A percentile compares a stretch with the other conserved stretches of the same genome.
These are phyloP conservation scores for Noctua comes DNA, from an alignment of 2,888 invertebrate genomes.

Conservation along the genomic window DNA sequence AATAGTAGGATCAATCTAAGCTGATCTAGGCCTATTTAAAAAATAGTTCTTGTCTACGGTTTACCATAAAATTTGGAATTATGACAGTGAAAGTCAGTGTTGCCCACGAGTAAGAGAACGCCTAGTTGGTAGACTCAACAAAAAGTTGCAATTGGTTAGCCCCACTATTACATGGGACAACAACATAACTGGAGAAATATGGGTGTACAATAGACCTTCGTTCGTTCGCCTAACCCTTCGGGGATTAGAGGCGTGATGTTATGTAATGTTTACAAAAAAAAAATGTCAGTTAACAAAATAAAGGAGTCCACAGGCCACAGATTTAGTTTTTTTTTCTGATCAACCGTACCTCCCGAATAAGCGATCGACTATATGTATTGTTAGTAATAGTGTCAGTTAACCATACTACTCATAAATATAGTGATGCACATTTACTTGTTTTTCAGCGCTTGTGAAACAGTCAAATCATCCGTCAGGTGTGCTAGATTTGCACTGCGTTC, in stretches of 20 bases:
- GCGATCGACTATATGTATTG: neutral
- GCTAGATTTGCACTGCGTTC: neutral
- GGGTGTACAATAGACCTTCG: neutral
- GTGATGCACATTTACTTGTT: neutral
- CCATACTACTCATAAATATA: neutral
- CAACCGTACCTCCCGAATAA: neutral
- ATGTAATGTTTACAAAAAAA: no score
- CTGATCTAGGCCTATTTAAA: neutral
- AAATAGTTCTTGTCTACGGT: neutral
- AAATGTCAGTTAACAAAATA: neutral
- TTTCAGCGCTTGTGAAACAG: neutral
- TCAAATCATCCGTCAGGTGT: neutral
- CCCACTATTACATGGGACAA: neutral
- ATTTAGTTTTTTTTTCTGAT: neutral
- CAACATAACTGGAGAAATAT: neutral
- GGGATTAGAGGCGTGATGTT: neutral
- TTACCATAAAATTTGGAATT: slow-evolving; percentile 16
- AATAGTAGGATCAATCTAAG: neutral
- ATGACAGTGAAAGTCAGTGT: slow-evolving; percentile 41
- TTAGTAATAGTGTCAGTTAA: no score
- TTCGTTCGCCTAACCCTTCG: neutral
- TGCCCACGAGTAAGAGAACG: neutral
- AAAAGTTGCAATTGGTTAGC: neutral
- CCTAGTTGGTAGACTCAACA: neutral
- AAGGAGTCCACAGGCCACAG: rapidly evolving